Base-by-base conservation (phyloP, 1,140 invertebrate species). In the Cherax destructor region DNA sequence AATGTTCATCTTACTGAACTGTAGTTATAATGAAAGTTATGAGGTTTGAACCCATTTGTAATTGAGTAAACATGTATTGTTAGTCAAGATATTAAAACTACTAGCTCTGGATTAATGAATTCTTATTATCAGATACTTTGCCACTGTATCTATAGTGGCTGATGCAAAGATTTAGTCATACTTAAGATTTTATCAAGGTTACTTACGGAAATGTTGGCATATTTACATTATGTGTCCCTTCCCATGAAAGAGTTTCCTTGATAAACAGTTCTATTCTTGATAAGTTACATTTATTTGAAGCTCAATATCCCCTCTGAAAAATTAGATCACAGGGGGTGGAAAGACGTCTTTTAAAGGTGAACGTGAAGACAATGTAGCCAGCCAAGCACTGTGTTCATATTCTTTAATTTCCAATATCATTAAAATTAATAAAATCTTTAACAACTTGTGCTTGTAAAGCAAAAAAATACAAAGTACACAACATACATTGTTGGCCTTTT, bases 341-440 rank as follows among this genome's bases (percentile, higher is more conserved):
- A 85, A 91, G 88, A 91, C 59, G 83, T 91, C 59, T 83, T 91
- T n/a, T 49, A 91, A 65, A 91, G 88, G 80, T 91, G 83, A 91
- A 85, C 41, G 81, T 85, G 74, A 85, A 91, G 52, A 65, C 56
- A 78, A 83, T 91, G 81, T 91, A 78, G 83, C 74, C 88, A 85
- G 81, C 81, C 88, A 91, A 91, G 24, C 88, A 77, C 86, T 87
- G 47, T 91, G 88, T 18, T 85, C 83, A 61, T 91, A 84, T 79
- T 85, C 83, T 91, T 52, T 59, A 77, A 24, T 86, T 74, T 41
- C 30, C 69, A n/a, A n/a, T n/a, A 10, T 74, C 9, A 74, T 74
- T 30, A 74, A 74, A 69, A 30, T 30, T 24, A 74, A 21, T 16
- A 56, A 81, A 56, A 81, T 59, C 30, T 50, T 59, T 81, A 50